A percentile compares a stretch with the other conserved stretches of the same genome.
These are phyloP conservation scores for Amniataba percoides DNA, from an alignment of 2,797 vertebrate genomes.

Conservation along the genomic window DNA sequence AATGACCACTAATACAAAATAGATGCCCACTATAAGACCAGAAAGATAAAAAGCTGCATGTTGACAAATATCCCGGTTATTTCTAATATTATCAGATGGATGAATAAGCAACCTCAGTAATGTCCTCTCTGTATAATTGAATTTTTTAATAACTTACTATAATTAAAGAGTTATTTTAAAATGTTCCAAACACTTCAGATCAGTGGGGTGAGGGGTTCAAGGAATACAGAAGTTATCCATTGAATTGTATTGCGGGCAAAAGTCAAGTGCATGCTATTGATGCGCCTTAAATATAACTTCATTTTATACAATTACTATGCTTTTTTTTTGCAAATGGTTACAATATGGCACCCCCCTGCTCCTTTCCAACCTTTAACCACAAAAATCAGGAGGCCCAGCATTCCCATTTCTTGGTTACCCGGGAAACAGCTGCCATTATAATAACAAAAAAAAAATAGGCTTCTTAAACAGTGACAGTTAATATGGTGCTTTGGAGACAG, in stretches of 20 bases:
- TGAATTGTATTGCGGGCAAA: constrained; percentile 33
- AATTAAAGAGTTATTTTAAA: not conserved
- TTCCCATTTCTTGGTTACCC: constrained; percentile 65
- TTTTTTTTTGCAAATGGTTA: constrained; percentile 23
- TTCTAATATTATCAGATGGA: not conserved
- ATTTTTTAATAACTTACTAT: not conserved
- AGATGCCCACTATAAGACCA: not conserved
- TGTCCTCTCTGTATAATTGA: not conserved
- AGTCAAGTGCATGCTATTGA: constrained; percentile 1
- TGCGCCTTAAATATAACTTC: constrained; percentile 6
- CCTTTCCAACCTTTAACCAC: constrained; percentile 44
- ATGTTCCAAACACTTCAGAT: not conserved
- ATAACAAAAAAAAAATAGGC: constrained; percentile 28
- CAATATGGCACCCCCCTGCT: constrained; percentile 23
- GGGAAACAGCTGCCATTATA: constrained; percentile 70
- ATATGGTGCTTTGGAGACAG: constrained; percentile 73
- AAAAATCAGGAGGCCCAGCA: constrained; percentile 49
- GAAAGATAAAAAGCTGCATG: not conserved
- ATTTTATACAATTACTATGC: constrained; percentile 27
- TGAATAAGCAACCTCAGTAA: not conserved
- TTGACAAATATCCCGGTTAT: not conserved
- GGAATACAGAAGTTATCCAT: constrained; percentile 1
- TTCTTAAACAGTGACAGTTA: constrained; percentile 66
- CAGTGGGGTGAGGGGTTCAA: too few relatives aligned
- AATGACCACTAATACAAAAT: not conserved